Conservation (phyloP, 2,113 vertebrate genomes). For the Aldabrachelys gigantea region DNA sequence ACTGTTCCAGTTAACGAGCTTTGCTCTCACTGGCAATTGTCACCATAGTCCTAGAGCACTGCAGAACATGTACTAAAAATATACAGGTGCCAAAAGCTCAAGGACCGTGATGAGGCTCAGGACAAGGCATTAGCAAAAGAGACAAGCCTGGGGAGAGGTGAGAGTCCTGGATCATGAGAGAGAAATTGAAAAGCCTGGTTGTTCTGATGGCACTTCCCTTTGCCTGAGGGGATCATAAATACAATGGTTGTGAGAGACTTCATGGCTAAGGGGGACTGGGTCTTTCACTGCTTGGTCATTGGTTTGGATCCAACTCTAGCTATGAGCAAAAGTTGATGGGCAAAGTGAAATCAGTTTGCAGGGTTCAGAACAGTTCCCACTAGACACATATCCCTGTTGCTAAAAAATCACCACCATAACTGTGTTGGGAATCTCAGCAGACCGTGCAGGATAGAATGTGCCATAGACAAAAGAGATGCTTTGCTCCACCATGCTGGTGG, state of each 20-base stretch:
- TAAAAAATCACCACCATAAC: not conserved
- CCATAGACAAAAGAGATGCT: not conserved
- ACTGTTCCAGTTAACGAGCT: not conserved
- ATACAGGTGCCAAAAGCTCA: not conserved
- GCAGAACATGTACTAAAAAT: not conserved
- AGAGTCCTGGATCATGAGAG: not conserved
- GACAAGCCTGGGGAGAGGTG: accelerated
- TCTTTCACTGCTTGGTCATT: not conserved
- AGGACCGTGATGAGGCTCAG: not conserved
- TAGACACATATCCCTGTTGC: not conserved
- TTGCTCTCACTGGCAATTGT: not conserved
- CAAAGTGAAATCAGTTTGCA: accelerated
- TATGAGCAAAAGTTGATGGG: no score
- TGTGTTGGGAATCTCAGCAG: accelerated
- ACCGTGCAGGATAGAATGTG: not conserved
- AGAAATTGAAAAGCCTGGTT: not conserved
- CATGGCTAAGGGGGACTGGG: not conserved
- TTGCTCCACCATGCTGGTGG: accelerated
- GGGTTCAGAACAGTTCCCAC: not conserved
- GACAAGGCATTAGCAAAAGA: not conserved
- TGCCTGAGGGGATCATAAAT: no score
- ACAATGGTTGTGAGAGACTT: not conserved
- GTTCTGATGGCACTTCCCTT: no score
- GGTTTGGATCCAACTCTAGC: accelerated
- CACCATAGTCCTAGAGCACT: not conserved